These are phyloP conservation scores for Corvus moneduloides DNA, from an alignment of 2,113 vertebrate species.

Conservation along the genomic window DNA sequence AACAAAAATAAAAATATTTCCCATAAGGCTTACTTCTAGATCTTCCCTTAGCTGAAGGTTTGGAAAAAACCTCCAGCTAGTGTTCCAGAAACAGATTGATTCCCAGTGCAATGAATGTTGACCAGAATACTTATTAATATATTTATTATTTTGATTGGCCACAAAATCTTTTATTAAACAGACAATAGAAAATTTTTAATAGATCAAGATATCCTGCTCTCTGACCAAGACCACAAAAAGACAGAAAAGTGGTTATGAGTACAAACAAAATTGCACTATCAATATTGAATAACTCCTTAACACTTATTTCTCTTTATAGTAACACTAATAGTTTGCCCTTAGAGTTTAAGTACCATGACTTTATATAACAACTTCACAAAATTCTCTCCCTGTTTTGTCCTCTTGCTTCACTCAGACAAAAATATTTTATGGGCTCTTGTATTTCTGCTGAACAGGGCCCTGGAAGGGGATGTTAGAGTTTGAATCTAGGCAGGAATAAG, in stretches of 20 bases:
- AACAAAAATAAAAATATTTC: not conserved
- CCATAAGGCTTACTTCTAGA: not conserved
- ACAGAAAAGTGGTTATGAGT: not conserved
- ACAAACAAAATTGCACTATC: not conserved
- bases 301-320: not conserved
- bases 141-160: not conserved
- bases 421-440: not conserved
- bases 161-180: not conserved
- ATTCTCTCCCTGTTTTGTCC: not conserved
- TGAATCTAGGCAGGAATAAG: not conserved
- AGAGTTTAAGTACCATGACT: not conserved
- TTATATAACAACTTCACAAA: not conserved
- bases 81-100: not conserved
- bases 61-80: not conserved
- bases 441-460: not conserved
- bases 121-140: not conserved
- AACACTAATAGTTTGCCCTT: not conserved
- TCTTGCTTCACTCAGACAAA: not conserved
- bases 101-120: not conserved
- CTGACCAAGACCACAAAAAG: not conserved
- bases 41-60: not conserved
- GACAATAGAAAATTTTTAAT: not conserved
- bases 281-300: not conserved
- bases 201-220: not conserved
- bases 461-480: not conserved